A percentile compares a stretch with the other conserved stretches of the same genome.
phyloP scores from a whole-genome alignment of 2,888 invertebrate species.

The Harpalus rufipes region DNA sequence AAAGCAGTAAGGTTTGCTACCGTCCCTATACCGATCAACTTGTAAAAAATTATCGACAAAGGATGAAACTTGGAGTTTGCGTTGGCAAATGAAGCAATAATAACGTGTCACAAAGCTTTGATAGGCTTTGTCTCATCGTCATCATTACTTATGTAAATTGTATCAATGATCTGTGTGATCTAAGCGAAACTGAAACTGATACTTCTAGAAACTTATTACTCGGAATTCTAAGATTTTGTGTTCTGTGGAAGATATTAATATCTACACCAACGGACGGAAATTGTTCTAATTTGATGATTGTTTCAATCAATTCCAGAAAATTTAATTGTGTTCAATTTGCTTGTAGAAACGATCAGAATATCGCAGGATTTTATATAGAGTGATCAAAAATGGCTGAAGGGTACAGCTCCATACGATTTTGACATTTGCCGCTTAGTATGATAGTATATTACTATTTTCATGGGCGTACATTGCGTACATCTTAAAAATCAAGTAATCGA shows the following conservation, averaged over 20 bases:
- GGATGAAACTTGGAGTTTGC: neutral
- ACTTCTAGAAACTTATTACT: constrained; percentile 5
- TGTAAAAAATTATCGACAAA: constrained; percentile 34
- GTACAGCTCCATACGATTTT: no score
- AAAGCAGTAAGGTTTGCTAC: constrained; percentile 2
- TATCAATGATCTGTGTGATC: constrained; percentile 1
- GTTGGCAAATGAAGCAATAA: neutral
- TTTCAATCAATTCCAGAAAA: neutral
- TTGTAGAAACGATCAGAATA: neutral
- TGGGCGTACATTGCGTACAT: no score
- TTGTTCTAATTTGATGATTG: neutral
- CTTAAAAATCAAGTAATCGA: no score
- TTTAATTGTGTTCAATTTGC: neutral
- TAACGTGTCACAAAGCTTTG: constrained; percentile 44
- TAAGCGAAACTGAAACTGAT: neutral
- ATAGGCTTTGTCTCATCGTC: constrained; percentile 17
- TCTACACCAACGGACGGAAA: neutral
- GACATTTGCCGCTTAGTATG: no score
- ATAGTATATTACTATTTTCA: no score
- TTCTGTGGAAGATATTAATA: neutral
- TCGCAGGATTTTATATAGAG: no score
- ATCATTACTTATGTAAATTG: constrained; percentile 40
- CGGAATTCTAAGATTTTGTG: neutral
- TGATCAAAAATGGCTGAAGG: no score
- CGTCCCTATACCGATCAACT: neutral